These are phyloP conservation scores for Adelognathus sp. DNA, from an alignment of 2,888 invertebrate genomes.

Conservation along the genomic window DNA sequence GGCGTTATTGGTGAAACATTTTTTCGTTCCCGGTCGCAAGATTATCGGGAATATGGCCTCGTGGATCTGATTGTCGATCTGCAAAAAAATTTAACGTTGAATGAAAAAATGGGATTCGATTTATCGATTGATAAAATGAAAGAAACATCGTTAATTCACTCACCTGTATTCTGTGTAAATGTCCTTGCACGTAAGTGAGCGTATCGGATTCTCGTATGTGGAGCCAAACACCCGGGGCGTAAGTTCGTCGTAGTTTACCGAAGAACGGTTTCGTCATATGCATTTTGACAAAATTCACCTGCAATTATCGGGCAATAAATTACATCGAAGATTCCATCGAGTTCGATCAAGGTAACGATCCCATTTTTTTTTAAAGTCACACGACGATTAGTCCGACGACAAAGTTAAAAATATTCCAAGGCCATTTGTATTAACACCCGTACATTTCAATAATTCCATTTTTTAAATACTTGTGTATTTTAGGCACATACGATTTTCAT, in stretches of 20 bases:
- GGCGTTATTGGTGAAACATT: slow-evolving; percentile 67
- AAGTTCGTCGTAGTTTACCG: slow-evolving; percentile 88
- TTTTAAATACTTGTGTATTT: no score
- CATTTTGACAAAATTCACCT: slow-evolving; percentile 92
- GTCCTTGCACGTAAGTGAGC: slow-evolving; percentile 86
- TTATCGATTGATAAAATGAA: neutral
- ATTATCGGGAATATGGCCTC: slow-evolving; percentile 88
- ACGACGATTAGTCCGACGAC: no score
- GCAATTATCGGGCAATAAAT: slow-evolving; percentile 53
- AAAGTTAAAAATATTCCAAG: neutral
- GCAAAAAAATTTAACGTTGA: slow-evolving; percentile 74
- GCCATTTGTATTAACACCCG: no score
- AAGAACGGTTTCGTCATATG: slow-evolving; percentile 94
- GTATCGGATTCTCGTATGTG: slow-evolving; percentile 88
- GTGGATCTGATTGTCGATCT: slow-evolving; percentile 90
- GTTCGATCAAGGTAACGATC: no score
- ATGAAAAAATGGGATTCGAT: neutral
- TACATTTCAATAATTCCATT: no score
- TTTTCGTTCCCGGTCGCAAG: slow-evolving; percentile 84
- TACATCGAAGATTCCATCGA: neutral
- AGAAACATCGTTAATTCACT: neutral
- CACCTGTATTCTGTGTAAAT: slow-evolving; percentile 86
- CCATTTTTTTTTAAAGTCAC: no score
- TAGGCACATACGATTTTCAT: no score
- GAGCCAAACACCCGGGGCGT: slow-evolving; percentile 89